These are phyloP conservation scores for Ploceus nigricollis DNA, from an alignment of 2,113 vertebrate species.

Conservation along the genomic window DNA sequence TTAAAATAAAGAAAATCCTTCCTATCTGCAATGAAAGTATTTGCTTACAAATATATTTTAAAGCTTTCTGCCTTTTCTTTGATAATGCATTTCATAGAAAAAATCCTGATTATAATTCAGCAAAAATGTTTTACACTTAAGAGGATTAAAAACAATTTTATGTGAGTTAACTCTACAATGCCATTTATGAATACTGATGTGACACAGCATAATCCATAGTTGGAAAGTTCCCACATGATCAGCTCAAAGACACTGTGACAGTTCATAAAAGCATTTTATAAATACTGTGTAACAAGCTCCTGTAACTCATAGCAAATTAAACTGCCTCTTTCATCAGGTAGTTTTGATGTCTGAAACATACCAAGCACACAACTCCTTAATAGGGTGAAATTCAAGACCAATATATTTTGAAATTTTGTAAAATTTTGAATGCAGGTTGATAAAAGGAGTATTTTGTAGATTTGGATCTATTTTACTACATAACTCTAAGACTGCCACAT, in stretches of 20 bases:
- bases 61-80: neutral
- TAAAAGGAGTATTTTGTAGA: neutral
- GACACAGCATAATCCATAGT: neutral
- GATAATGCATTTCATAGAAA: slow-evolving; percentile 11
- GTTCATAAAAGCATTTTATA: neutral
- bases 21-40: slow-evolving; percentile 4
- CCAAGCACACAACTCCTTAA: neutral
- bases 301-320: neutral
- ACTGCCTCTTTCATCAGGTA: neutral
- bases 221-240: neutral
- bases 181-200: neutral
- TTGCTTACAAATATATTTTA: slow-evolving; percentile 30
- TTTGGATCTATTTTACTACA: neutral
- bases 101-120: neutral
- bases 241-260: neutral
- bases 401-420: neutral
- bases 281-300: neutral
- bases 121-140: neutral
- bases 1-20: slow-evolving; percentile 20
- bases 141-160: slow-evolving; percentile 13
- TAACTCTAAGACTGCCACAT: neutral
- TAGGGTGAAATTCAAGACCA: neutral
- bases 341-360: neutral
- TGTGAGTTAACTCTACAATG: neutral
- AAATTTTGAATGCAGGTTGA: neutral